A percentile compares a stretch with the other conserved stretches of the same genome.
phyloP scores from a whole-genome alignment of 2,797 vertebrate species.

The Prionace glauca region DNA sequence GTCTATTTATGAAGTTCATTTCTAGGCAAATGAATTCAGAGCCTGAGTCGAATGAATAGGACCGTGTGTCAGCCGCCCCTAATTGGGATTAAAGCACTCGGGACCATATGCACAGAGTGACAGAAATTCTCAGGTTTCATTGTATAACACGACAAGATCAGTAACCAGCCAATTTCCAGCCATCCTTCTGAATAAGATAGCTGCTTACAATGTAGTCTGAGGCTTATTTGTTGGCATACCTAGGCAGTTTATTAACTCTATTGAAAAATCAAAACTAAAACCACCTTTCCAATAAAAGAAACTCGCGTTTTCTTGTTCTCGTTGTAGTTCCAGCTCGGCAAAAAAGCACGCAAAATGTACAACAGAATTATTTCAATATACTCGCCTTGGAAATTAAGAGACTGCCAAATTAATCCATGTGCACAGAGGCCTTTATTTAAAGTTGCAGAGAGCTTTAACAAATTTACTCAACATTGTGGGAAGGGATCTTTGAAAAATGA shows the following conservation, averaged over 20 bases:
- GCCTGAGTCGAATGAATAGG: conserved; percentile 79
- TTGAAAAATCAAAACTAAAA: background rate
- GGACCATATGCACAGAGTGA: conserved; percentile 88
- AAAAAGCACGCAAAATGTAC: background rate
- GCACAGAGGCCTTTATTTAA: background rate
- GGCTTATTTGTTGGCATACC: conserved; percentile 28
- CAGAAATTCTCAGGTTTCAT: conserved; percentile 87
- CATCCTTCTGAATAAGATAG: conserved; percentile 34
- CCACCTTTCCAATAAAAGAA: conserved; percentile 3
- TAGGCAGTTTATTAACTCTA: conserved; percentile 1
- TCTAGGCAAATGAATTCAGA: conserved; percentile 98
- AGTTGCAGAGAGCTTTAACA: background rate
- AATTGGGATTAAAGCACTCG: conserved; percentile 99
- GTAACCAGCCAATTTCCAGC: conserved; percentile 38
- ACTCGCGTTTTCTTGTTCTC: background rate
- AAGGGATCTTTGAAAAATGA: background rate
- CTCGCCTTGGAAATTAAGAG: background rate
- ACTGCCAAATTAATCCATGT: background rate
- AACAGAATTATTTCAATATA: background rate
- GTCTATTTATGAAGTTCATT: conserved; percentile 95
- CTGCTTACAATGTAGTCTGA: conserved; percentile 15
- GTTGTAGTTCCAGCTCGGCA: background rate
- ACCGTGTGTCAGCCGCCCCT: conserved; percentile 98
- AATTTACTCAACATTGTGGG: background rate
- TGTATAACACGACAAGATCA: conserved; percentile 53